These are phyloP conservation scores for Peromyscus eremicus DNA, from an alignment of 2,797 vertebrate species.

Conservation along the genomic window DNA sequence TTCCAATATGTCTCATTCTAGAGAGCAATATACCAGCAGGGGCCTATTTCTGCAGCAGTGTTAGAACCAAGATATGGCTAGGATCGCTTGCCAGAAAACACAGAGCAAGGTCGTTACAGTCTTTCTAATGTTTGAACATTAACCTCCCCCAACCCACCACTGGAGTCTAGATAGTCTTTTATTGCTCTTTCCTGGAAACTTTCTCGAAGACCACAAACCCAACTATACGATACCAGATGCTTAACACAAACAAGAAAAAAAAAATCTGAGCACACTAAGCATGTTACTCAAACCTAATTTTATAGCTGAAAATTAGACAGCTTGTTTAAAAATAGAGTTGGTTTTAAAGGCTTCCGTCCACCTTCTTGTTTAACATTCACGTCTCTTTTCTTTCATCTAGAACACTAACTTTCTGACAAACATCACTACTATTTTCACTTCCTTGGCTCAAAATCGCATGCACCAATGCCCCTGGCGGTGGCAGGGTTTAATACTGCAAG, in stretches of 20 bases:
- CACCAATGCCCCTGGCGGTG: slow-evolving; percentile 63
- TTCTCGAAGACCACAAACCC: slow-evolving; percentile 63
- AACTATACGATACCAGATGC: slow-evolving; percentile 65
- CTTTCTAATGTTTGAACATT: slow-evolving; percentile 8
- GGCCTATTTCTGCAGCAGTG: slow-evolving; percentile 14
- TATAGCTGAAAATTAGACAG: slow-evolving; percentile 79
- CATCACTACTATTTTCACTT: slow-evolving; percentile 61
- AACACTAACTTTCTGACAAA: slow-evolving; percentile 66
- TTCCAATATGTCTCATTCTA: neutral
- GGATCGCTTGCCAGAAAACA: slow-evolving; percentile 58
- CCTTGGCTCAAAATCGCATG: slow-evolving; percentile 79
- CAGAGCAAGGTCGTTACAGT: slow-evolving; percentile 57
- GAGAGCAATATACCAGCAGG: slow-evolving; percentile 48
- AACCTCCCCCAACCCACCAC: neutral
- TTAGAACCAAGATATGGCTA: neutral
- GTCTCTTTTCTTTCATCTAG: slow-evolving; percentile 66
- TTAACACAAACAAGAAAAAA: slow-evolving; percentile 71
- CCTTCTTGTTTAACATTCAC: slow-evolving; percentile 43
- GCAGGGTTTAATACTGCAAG: slow-evolving; percentile 81
- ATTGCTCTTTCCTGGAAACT: slow-evolving; percentile 16
- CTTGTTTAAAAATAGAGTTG: slow-evolving; percentile 69
- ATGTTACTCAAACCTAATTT: slow-evolving; percentile 76
- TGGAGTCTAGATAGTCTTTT: neutral
- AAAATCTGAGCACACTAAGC: slow-evolving; percentile 66
- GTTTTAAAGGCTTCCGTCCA: slow-evolving; percentile 76